Evolutionary conservation across 1,140 invertebrate species (phyloP).

Genomic region (Diplogasteroides magnus): DNA sequence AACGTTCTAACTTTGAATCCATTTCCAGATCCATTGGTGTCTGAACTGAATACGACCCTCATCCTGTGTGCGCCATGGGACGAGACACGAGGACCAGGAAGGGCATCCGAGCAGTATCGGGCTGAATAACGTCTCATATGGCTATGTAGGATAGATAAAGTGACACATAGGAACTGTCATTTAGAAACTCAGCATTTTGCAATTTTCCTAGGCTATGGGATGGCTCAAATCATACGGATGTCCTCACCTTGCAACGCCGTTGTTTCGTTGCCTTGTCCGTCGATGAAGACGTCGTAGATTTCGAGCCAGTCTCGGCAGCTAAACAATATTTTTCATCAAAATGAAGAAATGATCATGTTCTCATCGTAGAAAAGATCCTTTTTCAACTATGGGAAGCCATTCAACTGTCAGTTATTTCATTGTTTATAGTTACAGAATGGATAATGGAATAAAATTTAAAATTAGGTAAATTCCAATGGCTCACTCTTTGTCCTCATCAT

Average conservation of each 20-base stretch:
- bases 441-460: not conserved
- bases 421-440: not conserved
- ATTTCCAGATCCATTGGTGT: slow-evolving; percentile 48
- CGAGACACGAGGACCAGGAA: slow-evolving; percentile 50
- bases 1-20: slow-evolving; percentile 40
- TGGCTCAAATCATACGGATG: no score
- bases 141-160: no score
- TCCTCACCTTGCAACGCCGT: slow-evolving; percentile 39
- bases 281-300: slow-evolving; percentile 48
- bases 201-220: no score
- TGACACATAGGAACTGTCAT: no score
- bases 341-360: no score
- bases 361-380: not conserved
- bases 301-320: slow-evolving; percentile 51
- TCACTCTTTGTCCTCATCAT: slow-evolving; percentile 35
- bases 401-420: not conserved
- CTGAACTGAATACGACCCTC: slow-evolving; percentile 49
- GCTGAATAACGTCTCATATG: no score
- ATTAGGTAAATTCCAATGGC: no score
- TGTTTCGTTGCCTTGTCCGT: slow-evolving; percentile 39
- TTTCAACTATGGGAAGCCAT: not conserved
- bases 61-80: slow-evolving; percentile 49
- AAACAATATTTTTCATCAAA: slow-evolving; percentile 13
- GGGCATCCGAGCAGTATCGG: slow-evolving; percentile 41
- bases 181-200: no score